Evolutionary conservation across 2,113 vertebrate genomes (phyloP), one percentile per base, ranked within the genome.

Genomic region (Bubo bubo): DNA sequence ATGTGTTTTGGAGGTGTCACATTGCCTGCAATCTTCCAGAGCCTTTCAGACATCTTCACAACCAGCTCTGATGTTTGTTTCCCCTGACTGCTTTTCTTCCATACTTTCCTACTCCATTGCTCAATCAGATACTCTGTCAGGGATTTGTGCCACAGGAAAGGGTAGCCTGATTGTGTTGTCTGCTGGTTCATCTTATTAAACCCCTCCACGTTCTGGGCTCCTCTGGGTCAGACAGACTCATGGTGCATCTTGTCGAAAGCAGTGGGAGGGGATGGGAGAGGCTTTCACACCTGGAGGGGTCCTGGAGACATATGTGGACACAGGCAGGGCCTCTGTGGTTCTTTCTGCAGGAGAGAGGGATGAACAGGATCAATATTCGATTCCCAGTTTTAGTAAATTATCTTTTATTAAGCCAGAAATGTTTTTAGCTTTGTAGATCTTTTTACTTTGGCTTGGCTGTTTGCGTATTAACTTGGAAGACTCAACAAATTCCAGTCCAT

Each of bases 131-230:
- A 27, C 14, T 26, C 27, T 35, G 27, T 5, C 24, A 55, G 47
- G 41, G 52, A 53, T 79, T 43, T 50, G 16, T 53, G 18, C 32
- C 47, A 24, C 60, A 19, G 67, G 20, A 71, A 67, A 34, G 28
- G 4, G 12, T 27, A 73, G 22, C 13, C 27, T 6, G 17, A 47
- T 9, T 37, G 20, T 35, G 18, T 27, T 43, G 70, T 55, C 76
- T 83, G 13, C 35, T 4, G 1, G 34, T 34, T 56, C 3, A 1
- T 68, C 0, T 0, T 68, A 24, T 45, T 23, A 59, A 71, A 71
- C 4, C 9, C 41, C 20, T 50, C n/a, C 19, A 3, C 27, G 12
- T 27, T 53, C 34, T 85, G 39, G 23, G 35, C 30, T 74, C 77
- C 66, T 83, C 49, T 27, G 60, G 19, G 30, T 32, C 58, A 55